A percentile compares a stretch with the other conserved stretches of the same genome.
Conservation (phyloP, 2,888 invertebrate genomes). For the Xestia sexstrigata region DNA sequence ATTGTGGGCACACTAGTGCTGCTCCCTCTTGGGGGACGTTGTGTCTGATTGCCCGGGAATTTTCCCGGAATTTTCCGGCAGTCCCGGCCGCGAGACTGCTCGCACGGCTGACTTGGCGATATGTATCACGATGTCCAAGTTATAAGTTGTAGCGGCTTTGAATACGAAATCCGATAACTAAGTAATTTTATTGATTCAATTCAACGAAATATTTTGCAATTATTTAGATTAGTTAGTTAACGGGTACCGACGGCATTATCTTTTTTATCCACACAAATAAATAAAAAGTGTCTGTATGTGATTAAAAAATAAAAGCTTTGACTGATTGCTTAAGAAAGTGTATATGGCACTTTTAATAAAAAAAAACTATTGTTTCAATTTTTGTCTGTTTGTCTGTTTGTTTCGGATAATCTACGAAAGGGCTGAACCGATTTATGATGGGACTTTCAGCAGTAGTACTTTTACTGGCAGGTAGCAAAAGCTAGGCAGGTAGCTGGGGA, state of each 20-base stretch:
- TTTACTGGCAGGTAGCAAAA: too few relatives aligned
- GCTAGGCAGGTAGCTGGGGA: too few relatives aligned
- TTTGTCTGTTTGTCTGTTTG: too few relatives aligned
- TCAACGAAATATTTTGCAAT: not conserved
- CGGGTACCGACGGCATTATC: not conserved
- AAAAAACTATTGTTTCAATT: too few relatives aligned
- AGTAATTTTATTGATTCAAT: not conserved
- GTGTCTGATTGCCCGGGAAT: slow-evolving; percentile 78
- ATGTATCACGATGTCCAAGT: slow-evolving; percentile 49
- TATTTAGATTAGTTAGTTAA: not conserved
- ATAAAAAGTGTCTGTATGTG: not conserved
- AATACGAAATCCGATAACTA: too few relatives aligned
- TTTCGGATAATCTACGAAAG: too few relatives aligned
- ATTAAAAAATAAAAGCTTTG: too few relatives aligned
- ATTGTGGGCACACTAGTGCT: slow-evolving; percentile 68
- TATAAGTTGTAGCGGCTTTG: not conserved
- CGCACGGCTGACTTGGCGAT: slow-evolving; percentile 68
- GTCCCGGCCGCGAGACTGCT: slow-evolving; percentile 71
- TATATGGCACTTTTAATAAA: too few relatives aligned
- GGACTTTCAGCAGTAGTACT: too few relatives aligned
- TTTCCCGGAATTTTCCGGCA: slow-evolving; percentile 72
- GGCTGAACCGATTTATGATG: too few relatives aligned
- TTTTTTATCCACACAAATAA: not conserved
- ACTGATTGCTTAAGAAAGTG: too few relatives aligned
- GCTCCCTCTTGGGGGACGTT: slow-evolving; percentile 64